Evolutionary conservation across 2,113 vertebrate species (phyloP).

Genomic region (Clarias magur): DNA sequence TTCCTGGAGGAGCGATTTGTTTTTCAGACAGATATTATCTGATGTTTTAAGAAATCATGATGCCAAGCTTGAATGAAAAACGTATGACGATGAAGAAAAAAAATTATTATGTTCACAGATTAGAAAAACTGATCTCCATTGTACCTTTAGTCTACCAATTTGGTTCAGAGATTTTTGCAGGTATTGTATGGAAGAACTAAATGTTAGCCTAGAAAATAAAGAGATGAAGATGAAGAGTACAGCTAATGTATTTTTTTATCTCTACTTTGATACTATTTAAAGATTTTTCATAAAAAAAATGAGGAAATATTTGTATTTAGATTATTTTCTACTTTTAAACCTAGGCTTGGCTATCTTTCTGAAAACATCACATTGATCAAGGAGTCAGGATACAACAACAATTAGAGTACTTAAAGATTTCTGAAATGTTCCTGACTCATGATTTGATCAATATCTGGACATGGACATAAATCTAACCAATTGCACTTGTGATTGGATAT

Average conservation of each 20-base stretch:
- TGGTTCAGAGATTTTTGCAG: neutral
- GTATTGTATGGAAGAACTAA: neutral
- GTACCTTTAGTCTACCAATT: neutral
- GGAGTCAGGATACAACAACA: neutral
- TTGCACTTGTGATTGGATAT: no score
- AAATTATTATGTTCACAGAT: neutral
- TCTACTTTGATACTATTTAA: neutral
- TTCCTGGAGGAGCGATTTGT: neutral
- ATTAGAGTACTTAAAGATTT: neutral
- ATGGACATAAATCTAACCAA: no score
- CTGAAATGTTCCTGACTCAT: neutral
- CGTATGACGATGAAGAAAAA: neutral
- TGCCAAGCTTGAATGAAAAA: neutral
- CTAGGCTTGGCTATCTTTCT: neutral
- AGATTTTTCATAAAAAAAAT: neutral
- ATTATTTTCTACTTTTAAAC: neutral
- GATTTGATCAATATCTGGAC: neutral
- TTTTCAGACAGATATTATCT: neutral
- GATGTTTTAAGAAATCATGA: neutral
- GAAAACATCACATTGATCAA: neutral
- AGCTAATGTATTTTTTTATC: neutral
- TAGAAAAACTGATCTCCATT: neutral
- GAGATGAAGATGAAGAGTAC: neutral
- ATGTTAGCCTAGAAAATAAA: neutral
- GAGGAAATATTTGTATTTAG: neutral